phyloP scores from a whole-genome alignment of 2,888 invertebrate genomes.

The Halictus ligatus region DNA sequence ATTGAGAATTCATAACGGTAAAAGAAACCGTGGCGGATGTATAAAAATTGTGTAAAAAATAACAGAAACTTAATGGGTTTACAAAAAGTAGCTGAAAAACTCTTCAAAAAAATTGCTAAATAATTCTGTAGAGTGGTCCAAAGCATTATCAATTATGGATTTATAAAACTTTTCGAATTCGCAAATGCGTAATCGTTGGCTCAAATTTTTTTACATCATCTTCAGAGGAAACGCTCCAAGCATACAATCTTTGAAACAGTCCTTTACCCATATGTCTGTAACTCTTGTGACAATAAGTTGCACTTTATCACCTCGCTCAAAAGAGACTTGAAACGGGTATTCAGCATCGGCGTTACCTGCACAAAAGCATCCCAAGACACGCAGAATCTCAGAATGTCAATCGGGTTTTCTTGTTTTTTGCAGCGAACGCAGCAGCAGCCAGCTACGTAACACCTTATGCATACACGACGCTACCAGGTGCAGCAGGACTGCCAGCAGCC shows the following conservation, averaged over 20 bases:
- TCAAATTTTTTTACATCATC: too few relatives aligned
- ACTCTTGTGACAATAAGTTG: background rate
- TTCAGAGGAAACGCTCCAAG: too few relatives aligned
- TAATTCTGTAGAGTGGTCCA: too few relatives aligned
- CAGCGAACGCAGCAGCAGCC: slow-evolving; percentile 86
- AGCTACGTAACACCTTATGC: slow-evolving; percentile 92
- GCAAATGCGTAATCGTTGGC: too few relatives aligned
- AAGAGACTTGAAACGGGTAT: background rate
- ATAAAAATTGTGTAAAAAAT: too few relatives aligned
- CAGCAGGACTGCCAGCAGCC: slow-evolving; percentile 86
- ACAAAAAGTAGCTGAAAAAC: too few relatives aligned
- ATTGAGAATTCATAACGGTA: too few relatives aligned
- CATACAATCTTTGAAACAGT: background rate
- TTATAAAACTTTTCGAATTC: too few relatives aligned
- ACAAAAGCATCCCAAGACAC: background rate
- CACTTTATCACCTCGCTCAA: background rate
- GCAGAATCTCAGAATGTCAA: background rate
- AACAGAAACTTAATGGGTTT: too few relatives aligned
- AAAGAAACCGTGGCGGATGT: too few relatives aligned
- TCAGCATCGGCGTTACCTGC: slow-evolving; percentile 3
- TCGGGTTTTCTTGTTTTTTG: slow-evolving; percentile 20
- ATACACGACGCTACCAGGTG: slow-evolving; percentile 88
- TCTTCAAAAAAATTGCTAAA: too few relatives aligned
- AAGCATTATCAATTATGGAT: too few relatives aligned
- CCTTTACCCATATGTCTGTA: background rate